phyloP scores from a whole-genome alignment of 64 coral and sea anemone genomes.

The Stylophora pistillata region DNA sequence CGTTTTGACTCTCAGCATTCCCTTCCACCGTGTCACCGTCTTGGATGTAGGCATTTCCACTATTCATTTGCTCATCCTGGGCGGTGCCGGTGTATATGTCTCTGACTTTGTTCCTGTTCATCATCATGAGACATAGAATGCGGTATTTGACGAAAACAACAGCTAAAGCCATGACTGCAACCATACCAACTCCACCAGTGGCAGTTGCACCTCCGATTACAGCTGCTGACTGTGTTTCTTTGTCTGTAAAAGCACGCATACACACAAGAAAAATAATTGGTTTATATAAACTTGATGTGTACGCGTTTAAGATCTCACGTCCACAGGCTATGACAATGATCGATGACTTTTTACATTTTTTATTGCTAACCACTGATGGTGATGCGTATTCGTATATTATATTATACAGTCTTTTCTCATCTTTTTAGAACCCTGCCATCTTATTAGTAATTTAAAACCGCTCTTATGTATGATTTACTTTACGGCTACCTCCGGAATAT shows the following conservation, averaged over 20 bases:
- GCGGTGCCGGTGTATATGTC: neutral
- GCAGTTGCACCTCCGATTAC: neutral
- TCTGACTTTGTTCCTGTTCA: constrained; percentile 7
- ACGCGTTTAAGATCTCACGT: too few species aligned
- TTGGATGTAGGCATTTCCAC: neutral
- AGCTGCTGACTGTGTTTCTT: constrained; percentile 1
- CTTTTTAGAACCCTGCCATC: too few species aligned
- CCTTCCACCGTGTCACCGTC: constrained; percentile 14
- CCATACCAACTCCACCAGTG: constrained; percentile 3
- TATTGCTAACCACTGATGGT: too few species aligned
- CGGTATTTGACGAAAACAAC: constrained; percentile 24
- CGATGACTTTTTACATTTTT: too few species aligned
- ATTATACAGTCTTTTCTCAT: too few species aligned
- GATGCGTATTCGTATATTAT: too few species aligned
- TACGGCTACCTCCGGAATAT: too few species aligned
- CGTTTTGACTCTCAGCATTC: neutral
- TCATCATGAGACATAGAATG: neutral
- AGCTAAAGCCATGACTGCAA: neutral
- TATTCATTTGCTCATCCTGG: neutral
- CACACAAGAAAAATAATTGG: neutral
- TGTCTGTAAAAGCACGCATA: neutral
- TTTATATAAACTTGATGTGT: too few species aligned
- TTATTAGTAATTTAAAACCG: too few species aligned
- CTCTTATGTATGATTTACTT: too few species aligned
- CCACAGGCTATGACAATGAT: too few species aligned